phyloP scores from a whole-genome alignment of 2,113 vertebrate species.

The Neolamprologus toae region DNA sequence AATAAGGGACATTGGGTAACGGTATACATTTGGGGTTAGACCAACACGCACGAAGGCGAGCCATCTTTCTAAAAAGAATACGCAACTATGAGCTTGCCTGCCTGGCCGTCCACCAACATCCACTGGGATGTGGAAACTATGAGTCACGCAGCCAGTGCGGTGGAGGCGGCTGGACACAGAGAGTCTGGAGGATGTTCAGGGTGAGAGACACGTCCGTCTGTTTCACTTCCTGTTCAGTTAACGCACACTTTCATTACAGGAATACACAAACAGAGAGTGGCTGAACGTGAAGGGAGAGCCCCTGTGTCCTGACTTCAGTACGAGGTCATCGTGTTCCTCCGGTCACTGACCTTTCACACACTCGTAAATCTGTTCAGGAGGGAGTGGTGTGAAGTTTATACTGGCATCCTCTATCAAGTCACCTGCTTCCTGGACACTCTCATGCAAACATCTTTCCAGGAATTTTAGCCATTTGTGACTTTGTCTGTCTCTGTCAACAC shows the following conservation, averaged over 20 bases:
- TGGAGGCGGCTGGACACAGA: constrained; percentile 29
- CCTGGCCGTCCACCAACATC: constrained; percentile 42
- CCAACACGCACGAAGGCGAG: background rate
- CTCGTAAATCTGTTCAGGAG: background rate
- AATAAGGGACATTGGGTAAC: constrained; percentile 23
- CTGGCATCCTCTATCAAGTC: constrained; percentile 10
- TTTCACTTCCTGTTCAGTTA: constrained; percentile 51
- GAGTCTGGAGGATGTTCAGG: constrained; percentile 65
- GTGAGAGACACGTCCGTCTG: constrained; percentile 62
- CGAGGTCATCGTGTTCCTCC: constrained; percentile 11
- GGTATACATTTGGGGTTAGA: constrained; percentile 20
- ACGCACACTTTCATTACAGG: constrained; percentile 17
- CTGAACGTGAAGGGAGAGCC: background rate
- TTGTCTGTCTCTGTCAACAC: background rate
- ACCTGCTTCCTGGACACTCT: constrained; percentile 41
- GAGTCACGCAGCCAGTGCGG: constrained; percentile 53
- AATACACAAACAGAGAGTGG: constrained; percentile 1
- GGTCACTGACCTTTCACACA: constrained; percentile 31
- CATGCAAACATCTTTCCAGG: constrained; percentile 34
- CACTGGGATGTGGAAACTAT: constrained; percentile 64
- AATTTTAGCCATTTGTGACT: constrained; percentile 4
- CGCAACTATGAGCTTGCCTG: constrained; percentile 21
- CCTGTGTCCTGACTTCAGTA: constrained; percentile 2
- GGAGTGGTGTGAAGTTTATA: background rate
- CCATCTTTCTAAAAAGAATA: constrained; percentile 33